Evolutionary conservation across 2,113 vertebrate species (phyloP).

Genomic region (Polypterus senegalus): DNA sequence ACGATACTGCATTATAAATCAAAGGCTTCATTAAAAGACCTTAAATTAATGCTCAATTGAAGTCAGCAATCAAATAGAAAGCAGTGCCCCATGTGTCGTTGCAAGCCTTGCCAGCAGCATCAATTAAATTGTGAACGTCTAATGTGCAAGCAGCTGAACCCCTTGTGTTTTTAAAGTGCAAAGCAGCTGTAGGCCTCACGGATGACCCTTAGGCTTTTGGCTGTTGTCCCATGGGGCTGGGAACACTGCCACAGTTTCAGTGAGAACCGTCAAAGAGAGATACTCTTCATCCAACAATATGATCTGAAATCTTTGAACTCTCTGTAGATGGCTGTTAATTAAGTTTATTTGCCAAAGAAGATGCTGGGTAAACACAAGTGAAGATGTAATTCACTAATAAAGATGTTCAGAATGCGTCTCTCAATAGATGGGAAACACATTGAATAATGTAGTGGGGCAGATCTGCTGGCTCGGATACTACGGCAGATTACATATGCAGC

Average conservation of each 20-base stretch:
- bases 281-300: not conserved
- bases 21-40: slow-evolving; percentile 18
- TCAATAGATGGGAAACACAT: too few species aligned
- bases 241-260: not conserved
- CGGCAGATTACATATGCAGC: too few species aligned
- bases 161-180: slow-evolving; percentile 26
- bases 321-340: not conserved
- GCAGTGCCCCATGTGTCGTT: slow-evolving; percentile 13
- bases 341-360: not conserved
- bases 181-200: slow-evolving; percentile 2
- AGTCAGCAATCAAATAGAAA: not conserved
- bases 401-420: too few species aligned
- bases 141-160: slow-evolving; percentile 36
- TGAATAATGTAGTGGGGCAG: too few species aligned
- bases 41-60: not conserved
- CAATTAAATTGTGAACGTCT: slow-evolving; percentile 26
- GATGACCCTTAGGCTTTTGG: not conserved
- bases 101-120: slow-evolving; percentile 34
- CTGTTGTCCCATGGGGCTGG: not conserved
- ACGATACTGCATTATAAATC: not conserved
- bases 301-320: not conserved
- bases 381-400: too few species aligned
- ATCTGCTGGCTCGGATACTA: too few species aligned
- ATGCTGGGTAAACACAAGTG: not conserved
- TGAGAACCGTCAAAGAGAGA: slow-evolving; percentile 8